Evolutionary conservation across 2,113 vertebrate genomes (phyloP).

Genomic region (Redunca redunca): DNA sequence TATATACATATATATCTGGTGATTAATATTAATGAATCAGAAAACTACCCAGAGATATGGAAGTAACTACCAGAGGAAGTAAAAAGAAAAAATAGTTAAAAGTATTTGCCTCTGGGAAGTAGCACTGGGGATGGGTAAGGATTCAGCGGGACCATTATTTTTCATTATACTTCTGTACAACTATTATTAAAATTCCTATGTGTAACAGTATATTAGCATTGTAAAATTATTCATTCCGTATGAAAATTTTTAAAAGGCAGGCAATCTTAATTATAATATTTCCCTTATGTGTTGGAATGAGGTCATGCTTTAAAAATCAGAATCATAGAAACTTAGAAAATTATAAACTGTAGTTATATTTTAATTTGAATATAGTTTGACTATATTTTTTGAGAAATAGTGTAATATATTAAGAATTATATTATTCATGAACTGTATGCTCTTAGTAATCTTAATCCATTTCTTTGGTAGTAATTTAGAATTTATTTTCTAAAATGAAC

Average conservation of each 20-base stretch:
- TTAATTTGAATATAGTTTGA: constrained; percentile 6
- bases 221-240: constrained; percentile 36
- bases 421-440: not conserved
- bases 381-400: not conserved
- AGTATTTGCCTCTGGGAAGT: not conserved
- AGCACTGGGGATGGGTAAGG: not conserved
- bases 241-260: not conserved
- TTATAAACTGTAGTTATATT: not conserved
- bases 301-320: constrained; percentile 40
- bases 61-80: not conserved
- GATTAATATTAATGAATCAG: constrained; percentile 23
- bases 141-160: not conserved
- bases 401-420: not conserved
- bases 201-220: not conserved
- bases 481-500: constrained; percentile 27
- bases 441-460: not conserved
- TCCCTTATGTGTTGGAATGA: constrained; percentile 49
- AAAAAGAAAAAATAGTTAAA: not conserved
- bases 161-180: not conserved
- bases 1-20: not conserved
- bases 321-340: not conserved
- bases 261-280: constrained; percentile 39
- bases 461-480: constrained; percentile 27
- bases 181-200: constrained; percentile 28
- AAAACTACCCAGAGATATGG: not conserved